Evolutionary conservation across 2,113 vertebrate genomes (phyloP).

Genomic region (Oncorhynchus gorbuscha): DNA sequence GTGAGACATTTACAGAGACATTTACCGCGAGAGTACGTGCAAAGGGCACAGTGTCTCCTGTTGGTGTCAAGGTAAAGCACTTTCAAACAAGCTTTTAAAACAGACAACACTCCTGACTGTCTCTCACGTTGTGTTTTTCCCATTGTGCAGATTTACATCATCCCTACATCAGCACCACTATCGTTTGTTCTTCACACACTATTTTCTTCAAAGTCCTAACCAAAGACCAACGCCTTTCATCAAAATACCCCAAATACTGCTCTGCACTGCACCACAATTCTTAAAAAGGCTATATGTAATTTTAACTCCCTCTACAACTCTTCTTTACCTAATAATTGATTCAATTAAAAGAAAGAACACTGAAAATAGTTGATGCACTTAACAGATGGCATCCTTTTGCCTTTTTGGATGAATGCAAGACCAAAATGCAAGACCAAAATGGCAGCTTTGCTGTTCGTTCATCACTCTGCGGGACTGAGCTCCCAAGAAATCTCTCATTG

Average conservation of each 20-base stretch:
- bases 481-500: slow-evolving; percentile 24
- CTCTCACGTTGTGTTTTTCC: slow-evolving; percentile 14
- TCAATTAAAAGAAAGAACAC: background rate
- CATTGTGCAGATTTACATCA: slow-evolving; percentile 27
- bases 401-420: slow-evolving; percentile 24
- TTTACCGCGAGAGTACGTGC: slow-evolving; percentile 36
- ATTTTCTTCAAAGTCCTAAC: slow-evolving; percentile 8
- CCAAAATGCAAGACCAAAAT: background rate
- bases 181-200: too few species aligned
- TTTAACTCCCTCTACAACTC: slow-evolving; percentile 31
- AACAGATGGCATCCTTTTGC: background rate
- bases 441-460: slow-evolving; percentile 18
- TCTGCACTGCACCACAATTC: background rate
- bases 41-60: slow-evolving; percentile 37
- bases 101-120: background rate
- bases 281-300: slow-evolving; percentile 34
- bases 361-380: background rate
- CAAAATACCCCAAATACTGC: slow-evolving; percentile 8
- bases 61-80: slow-evolving; percentile 40
- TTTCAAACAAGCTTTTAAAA: slow-evolving; percentile 38
- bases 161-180: slow-evolving; percentile 8
- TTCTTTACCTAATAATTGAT: background rate
- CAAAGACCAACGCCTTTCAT: background rate
- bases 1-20: slow-evolving; percentile 51
- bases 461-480: slow-evolving; percentile 4